Base-by-base conservation (phyloP, 2,113 vertebrate genomes). In the Pollachius pollachius region DNA sequence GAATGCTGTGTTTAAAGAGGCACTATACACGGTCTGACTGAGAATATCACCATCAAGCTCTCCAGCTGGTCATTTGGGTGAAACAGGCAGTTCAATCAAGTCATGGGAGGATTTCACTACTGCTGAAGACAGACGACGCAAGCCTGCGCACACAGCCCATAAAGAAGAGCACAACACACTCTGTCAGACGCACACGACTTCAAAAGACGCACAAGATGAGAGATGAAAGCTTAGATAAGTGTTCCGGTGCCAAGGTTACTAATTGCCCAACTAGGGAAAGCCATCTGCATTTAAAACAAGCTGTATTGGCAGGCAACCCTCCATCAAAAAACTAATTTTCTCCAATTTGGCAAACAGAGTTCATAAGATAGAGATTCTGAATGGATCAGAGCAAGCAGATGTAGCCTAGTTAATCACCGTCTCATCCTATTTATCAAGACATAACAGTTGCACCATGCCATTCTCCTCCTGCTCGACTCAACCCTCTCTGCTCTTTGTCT, bases 211-310 rank as follows among this genome's bases (percentile, higher is more conserved):
- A 85, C 71, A 86, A 74, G 84, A 60, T 70, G 25, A 74, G 73
- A 90, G 74, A 89, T 87, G 81, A 89, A 87, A 83, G 82, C 68
- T 86, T 16, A 52, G 68, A 84, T 86, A 91, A 87, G 78, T 84
- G 81, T 87, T 88, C 71, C 78, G 83, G 62, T 81, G 77, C 76
- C 84, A 72, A 85, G 88, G 80, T 85, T 84, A 87, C 88, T 92
- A 91, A 93, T 91, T 91, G 85, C 82, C 83, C 86, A 85, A 89
- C 89, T 76, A 89, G 89, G 89, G 89, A 89, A 87, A 86, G 85
- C 76, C 80, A 87, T 88, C 83, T 87, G 78, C 74, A 84, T 90
- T 87, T 86, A 83, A 86, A 89, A 89, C 85, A 84, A 64, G 70
- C 67, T 69, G 74, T 65, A 64, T 85, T 89, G 78, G 82, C 84